Evolutionary conservation across 2,113 vertebrate species (phyloP).

Genomic region (Atherinomorus stipes): DNA sequence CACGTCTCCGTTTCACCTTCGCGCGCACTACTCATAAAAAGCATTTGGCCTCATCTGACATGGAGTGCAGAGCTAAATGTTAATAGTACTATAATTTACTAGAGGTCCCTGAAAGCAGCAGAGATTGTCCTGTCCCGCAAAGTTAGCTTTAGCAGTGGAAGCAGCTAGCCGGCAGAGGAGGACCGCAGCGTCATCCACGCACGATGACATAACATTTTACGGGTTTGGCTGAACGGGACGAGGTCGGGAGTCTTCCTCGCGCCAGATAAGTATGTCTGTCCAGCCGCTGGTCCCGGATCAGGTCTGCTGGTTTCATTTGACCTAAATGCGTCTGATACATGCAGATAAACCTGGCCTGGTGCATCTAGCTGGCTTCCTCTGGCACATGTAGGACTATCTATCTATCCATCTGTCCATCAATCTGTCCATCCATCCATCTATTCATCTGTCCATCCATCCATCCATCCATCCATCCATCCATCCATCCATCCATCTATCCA

Average conservation of each 20-base stretch:
- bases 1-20: not conserved
- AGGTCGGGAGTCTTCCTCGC: not conserved
- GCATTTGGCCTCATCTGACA: too few relatives aligned
- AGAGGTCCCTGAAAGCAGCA: slow-evolving; percentile 51
- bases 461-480: too few relatives aligned
- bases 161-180: slow-evolving; percentile 35
- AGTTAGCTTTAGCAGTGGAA: slow-evolving; percentile 53
- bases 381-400: too few relatives aligned
- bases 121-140: slow-evolving; percentile 50
- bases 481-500: too few relatives aligned
- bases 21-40: not conserved
- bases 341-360: slow-evolving; percentile 49
- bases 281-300: not conserved
- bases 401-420: too few relatives aligned
- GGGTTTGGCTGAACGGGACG: not conserved
- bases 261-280: slow-evolving; percentile 41
- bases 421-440: too few relatives aligned
- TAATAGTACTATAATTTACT: slow-evolving; percentile 11
- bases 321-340: slow-evolving; percentile 16
- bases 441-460: too few relatives aligned
- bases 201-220: slow-evolving; percentile 33
- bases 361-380: slow-evolving; percentile 27
- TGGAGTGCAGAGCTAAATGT: not conserved
- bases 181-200: slow-evolving; percentile 31
- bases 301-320: slow-evolving; percentile 13